Percentiles rank a stretch among this genome's conserved stretches.
Conservation (phyloP, 2,113 vertebrate genomes). For the Nanorana parkeri region DNA sequence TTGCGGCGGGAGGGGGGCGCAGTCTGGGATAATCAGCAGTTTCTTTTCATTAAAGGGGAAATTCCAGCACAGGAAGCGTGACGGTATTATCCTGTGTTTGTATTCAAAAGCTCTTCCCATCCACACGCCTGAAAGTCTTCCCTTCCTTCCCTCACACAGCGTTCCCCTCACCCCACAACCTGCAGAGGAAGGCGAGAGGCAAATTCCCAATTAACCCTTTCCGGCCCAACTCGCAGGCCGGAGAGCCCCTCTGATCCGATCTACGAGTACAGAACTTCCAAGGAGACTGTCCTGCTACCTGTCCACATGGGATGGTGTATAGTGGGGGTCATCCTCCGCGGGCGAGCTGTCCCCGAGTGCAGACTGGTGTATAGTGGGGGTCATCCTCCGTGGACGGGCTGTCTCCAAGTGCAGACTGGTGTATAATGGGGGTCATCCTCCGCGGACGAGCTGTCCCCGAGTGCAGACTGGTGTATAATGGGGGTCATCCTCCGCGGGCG, state of each 20-base stretch:
- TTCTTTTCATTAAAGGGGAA: slow-evolving; percentile 12
- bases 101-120: background rate
- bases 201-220: background rate
- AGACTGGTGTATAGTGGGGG: too few species aligned
- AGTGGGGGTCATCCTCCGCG: too few species aligned
- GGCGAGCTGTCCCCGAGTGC: too few species aligned
- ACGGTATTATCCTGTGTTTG: slow-evolving; percentile 16
- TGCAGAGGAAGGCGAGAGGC: background rate
- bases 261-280: too few species aligned
- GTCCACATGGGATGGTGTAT: too few species aligned
- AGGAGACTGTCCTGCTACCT: too few species aligned
- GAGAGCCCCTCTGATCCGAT: background rate
- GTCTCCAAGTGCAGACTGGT: too few species aligned
- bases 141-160: slow-evolving; percentile 21
- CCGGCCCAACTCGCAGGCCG: background rate
- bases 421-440: too few species aligned
- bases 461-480: too few species aligned
- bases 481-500: background rate
- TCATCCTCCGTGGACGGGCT: too few species aligned
- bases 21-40: background rate
- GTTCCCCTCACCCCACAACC: background rate
- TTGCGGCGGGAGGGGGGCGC: background rate
- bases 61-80: slow-evolving; percentile 32
- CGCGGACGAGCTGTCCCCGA: too few species aligned
- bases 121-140: slow-evolving; percentile 6